Evolutionary conservation across 2,113 vertebrate genomes (phyloP), one percentile per base, ranked within the genome.

Genomic region (Cinclus cinclus): DNA sequence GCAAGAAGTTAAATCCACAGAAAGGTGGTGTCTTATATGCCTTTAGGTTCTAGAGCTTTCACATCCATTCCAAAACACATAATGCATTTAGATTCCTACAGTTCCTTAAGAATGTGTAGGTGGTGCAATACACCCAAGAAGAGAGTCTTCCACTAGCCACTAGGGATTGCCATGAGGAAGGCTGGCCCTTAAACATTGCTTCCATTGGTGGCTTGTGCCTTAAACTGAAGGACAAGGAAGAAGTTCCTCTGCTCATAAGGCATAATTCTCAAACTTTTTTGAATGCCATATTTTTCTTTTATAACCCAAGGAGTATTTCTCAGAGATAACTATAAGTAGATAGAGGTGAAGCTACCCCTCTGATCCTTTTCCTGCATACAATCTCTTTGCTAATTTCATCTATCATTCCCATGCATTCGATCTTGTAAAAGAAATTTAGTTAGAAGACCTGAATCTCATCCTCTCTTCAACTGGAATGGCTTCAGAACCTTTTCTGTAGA

Each of bases 351-450:
- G 9, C 5, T 68, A n/a, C 1, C 11, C 6, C 15, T 71, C 44
- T 35, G 21, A 56, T 65, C 7, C 10, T 69, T 93, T 44, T 37
- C 33, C 31, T 62, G 9, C 3, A 52, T 31, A 2, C 23, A 69
- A 3, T 18, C 11, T 35, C 22, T 52, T 27, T 78, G 14, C 13
- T 20, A 8, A 59, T 79, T 85, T 92, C 19, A 17, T 3, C 15
- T 65, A 7, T 33, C 10, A 33, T 63, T 69, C 23, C 23, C 20
- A 11, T 31, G 35, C 0, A 46, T 1, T 2, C 0, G 3, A 8
- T 59, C 23, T 8, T 44, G 1, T 21, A 49, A 47, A 39, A 35
- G 23, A 13, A 6, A 28, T 49, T 25, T 68, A 41, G 21, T 63
- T 11, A 83, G 56, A 67, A 59, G 16, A 49, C 52, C 5, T 39